phyloP scores from a whole-genome alignment of 2,797 vertebrate species.

The Mus spretus region DNA sequence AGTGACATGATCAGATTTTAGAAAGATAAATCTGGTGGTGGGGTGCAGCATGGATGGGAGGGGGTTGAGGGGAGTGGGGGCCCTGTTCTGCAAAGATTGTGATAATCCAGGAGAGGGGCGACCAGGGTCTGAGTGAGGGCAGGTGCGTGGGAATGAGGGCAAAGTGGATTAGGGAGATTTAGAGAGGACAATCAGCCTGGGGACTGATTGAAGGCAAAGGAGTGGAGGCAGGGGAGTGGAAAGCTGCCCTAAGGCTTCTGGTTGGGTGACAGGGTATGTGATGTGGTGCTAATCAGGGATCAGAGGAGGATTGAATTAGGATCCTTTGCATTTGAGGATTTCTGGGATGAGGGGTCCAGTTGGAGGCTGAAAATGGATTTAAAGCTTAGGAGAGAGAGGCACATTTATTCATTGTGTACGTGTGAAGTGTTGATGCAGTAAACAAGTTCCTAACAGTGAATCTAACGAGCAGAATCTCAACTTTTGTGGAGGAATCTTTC shows the following conservation, averaged over 20 bases:
- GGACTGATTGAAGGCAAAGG: neutral
- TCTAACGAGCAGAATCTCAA: neutral
- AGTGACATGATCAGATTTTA: slow-evolving; percentile 77
- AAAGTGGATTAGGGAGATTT: slow-evolving; percentile 61
- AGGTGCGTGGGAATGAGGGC: slow-evolving; percentile 29
- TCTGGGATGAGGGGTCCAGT: neutral
- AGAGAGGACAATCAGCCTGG: slow-evolving; percentile 9
- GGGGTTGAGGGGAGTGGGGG: slow-evolving; percentile 38
- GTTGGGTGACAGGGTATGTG: neutral
- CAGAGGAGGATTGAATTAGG: neutral
- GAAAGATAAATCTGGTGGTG: slow-evolving; percentile 75
- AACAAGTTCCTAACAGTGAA: neutral
- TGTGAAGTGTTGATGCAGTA: neutral
- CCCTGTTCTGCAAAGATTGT: slow-evolving; percentile 69
- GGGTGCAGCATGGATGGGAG: slow-evolving; percentile 52
- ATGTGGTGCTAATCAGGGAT: neutral
- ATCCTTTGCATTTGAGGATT: slow-evolving; percentile 18
- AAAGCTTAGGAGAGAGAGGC: neutral
- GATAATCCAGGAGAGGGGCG: slow-evolving; percentile 68
- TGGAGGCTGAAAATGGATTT: neutral
- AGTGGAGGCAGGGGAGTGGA: neutral
- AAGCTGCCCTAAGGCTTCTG: neutral
- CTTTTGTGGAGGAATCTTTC: neutral
- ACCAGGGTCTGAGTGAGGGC: slow-evolving; percentile 64
- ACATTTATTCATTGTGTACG: neutral